phyloP scores from a whole-genome alignment of 92 coral and sea anemone species.

The Chrysogorgia sp. region DNA sequence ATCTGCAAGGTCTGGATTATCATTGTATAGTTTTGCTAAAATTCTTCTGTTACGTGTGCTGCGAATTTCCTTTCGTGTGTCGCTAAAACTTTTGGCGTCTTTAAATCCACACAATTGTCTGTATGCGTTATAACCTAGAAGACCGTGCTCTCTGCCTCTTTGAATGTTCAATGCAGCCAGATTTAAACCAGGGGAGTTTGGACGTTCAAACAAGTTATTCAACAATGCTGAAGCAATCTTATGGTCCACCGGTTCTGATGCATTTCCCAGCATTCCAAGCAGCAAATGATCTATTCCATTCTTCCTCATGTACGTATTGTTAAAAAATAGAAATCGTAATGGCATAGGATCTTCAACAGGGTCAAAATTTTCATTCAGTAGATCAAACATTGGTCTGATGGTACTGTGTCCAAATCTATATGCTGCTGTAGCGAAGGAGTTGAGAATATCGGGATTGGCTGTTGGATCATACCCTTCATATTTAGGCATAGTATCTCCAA shows the following conservation, averaged over 20 bases:
- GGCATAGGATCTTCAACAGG: slow-evolving; percentile 26
- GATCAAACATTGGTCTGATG: slow-evolving; percentile 25
- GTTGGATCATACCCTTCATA: slow-evolving; percentile 27
- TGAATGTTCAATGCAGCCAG: slow-evolving; percentile 30
- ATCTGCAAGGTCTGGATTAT: slow-evolving; percentile 17
- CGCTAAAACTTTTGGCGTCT: slow-evolving; percentile 6
- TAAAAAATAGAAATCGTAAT: slow-evolving; percentile 25
- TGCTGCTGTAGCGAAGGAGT: slow-evolving; percentile 32
- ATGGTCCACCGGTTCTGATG: slow-evolving; percentile 48
- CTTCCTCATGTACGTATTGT: slow-evolving; percentile 23
- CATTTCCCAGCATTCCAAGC: slow-evolving; percentile 48
- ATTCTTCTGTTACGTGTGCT: background rate
- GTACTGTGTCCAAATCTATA: slow-evolving; percentile 40
- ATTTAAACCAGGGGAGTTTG: slow-evolving; percentile 12
- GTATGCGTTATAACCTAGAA: slow-evolving; percentile 35
- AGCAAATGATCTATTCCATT: slow-evolving; percentile 56
- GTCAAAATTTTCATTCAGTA: slow-evolving; percentile 9
- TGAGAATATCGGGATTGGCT: slow-evolving; percentile 18
- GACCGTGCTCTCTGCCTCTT: slow-evolving; percentile 21
- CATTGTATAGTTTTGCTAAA: slow-evolving; percentile 9
- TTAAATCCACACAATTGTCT: slow-evolving; percentile 35
- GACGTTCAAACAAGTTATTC: slow-evolving; percentile 21
- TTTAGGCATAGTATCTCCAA: slow-evolving; percentile 14
- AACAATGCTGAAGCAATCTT: slow-evolving; percentile 27
- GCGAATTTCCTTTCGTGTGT: slow-evolving; percentile 8